Evolutionary conservation across 2,797 vertebrate genomes (phyloP), one percentile per base, ranked within the genome.

Genomic region (Odontamblyopus rebecca): DNA sequence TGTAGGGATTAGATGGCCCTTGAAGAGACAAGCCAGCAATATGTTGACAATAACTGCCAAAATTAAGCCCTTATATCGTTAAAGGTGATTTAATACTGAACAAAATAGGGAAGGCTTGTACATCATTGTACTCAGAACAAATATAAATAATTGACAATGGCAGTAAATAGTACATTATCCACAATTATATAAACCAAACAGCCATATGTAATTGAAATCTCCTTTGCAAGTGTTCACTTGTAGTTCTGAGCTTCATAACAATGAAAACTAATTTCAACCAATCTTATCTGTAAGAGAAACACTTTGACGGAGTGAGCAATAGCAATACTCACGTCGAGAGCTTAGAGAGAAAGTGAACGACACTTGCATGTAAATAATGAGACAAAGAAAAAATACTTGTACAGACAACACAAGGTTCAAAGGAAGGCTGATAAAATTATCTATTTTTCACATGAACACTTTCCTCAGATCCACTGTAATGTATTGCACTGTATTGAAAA

Each of bases 261-360:
- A 54, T 23, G 8, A n/a, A n/a, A 23, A 54, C 7, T 8, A 23
- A 54, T 54, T 54, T 54, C 53, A 54, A 27, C 54, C 7, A 13
- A 27, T 57, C 2, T 57, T 57, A 26, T 57, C 54, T 56, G 7
- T 12, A 57, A 23, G 8, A 23, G 19, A 23, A 9, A n/a, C 6
- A 54, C 1, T 51, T 19, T 19, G 19, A n/a, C 2, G 7, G 7
- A 54, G 19, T 54, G 51, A 54, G 51, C 6, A 54, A 53, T 19
- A 18, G 51, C 18, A 53, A 23, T 54, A n/a, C 2, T 19, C n/a
- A 56, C n/a, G 23, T 11, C 62, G 13, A 0, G 2, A 71, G 75
- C 75, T 79, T 78, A 29, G 78, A 85, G 77, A n/a, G 78, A 85
- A 82, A 77, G 60, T 68, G 82, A 83, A 69, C 71, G 2, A 59